phyloP scores from a whole-genome alignment of 1,140 invertebrate genomes.

The Liolophura sinensis region DNA sequence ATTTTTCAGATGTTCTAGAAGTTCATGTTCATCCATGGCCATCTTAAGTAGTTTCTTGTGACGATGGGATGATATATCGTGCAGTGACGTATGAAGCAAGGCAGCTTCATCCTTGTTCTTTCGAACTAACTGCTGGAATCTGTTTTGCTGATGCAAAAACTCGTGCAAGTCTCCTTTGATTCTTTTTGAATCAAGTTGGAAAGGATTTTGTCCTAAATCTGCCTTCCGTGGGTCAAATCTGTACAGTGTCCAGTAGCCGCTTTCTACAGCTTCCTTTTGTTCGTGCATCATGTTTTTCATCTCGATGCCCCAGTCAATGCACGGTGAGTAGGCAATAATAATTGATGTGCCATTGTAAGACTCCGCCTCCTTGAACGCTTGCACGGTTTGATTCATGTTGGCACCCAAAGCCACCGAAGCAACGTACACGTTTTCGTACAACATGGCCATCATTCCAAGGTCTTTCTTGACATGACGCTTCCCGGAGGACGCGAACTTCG shows the following conservation, averaged over 20 bases:
- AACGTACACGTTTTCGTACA: slow-evolving; percentile 21
- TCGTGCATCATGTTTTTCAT: slow-evolving; percentile 23
- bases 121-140: slow-evolving; percentile 15
- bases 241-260: slow-evolving; percentile 23
- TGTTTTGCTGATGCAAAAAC: slow-evolving; percentile 16
- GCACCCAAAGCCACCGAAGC: slow-evolving; percentile 19
- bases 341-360: slow-evolving; percentile 15
- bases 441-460: slow-evolving; percentile 20
- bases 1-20: slow-evolving; percentile 19
- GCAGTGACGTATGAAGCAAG: slow-evolving; percentile 10
- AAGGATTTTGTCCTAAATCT: slow-evolving; percentile 11
- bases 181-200: slow-evolving; percentile 22
- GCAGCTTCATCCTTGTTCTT: slow-evolving; percentile 6
- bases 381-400: slow-evolving; percentile 23
- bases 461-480: slow-evolving; percentile 21
- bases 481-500: slow-evolving; percentile 16
- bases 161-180: slow-evolving; percentile 15
- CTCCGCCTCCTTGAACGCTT: slow-evolving; percentile 22
- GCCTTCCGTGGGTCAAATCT: slow-evolving; percentile 15
- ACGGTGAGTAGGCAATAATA: slow-evolving; percentile 20
- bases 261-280: slow-evolving; percentile 18
- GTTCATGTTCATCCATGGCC: slow-evolving; percentile 21
- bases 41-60: slow-evolving; percentile 15
- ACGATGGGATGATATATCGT: not conserved
- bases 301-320: slow-evolving; percentile 24